Evolutionary conservation across 2,888 invertebrate genomes (phyloP).

Genomic region (Caenorhabditis angaria): DNA sequence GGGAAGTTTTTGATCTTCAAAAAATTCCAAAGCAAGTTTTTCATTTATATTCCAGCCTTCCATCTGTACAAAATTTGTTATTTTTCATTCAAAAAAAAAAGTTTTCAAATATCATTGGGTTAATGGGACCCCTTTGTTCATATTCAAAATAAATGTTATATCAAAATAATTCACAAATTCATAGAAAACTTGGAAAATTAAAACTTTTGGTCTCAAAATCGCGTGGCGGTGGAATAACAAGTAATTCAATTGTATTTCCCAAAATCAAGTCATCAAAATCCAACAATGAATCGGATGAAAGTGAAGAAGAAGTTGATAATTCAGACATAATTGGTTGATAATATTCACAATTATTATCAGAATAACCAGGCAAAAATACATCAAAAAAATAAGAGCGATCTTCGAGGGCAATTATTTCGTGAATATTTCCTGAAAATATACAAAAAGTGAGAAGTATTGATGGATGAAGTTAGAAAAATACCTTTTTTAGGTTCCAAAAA

Average conservation of each 20-base stretch:
- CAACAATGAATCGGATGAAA: not conserved
- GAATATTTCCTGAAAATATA: slow-evolving; percentile 26
- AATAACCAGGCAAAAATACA: slow-evolving; percentile 57
- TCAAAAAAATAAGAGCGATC: slow-evolving; percentile 64
- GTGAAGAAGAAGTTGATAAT: not conserved
- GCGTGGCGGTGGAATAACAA: not conserved
- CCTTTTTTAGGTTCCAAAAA: slow-evolving; percentile 16
- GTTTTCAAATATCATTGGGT: too few relatives aligned
- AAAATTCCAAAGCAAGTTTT: slow-evolving; percentile 12
- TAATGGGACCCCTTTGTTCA: not conserved
- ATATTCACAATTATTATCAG: not conserved
- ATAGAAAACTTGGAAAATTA: slow-evolving; percentile 5
- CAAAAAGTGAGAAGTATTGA: not conserved
- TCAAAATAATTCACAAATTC: not conserved
- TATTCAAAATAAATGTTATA: not conserved
- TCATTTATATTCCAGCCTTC: slow-evolving; percentile 45
- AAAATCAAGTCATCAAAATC: not conserved
- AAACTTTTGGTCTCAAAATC: not conserved
- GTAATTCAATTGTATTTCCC: not conserved
- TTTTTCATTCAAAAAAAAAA: not conserved
- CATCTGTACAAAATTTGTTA: not conserved
- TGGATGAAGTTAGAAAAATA: slow-evolving; percentile 6
- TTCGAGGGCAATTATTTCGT: slow-evolving; percentile 47
- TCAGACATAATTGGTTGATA: not conserved
- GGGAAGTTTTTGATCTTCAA: slow-evolving; percentile 25